Base-by-base conservation (phyloP, 2,888 invertebrate species). In the Nineta flava region DNA sequence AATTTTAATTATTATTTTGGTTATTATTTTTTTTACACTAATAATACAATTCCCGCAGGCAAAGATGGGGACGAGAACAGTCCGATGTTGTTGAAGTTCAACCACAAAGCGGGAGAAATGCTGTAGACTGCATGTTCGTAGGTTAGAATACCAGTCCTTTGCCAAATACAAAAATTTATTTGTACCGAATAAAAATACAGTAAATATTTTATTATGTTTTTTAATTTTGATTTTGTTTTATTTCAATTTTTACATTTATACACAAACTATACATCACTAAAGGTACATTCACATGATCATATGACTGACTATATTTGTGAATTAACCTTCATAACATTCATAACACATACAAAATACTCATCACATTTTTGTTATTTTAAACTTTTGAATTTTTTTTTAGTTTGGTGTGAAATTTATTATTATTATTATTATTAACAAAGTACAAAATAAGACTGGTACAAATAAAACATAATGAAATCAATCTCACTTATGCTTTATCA, bases 111-210 rank as follows among this genome's bases (percentile, higher is more conserved):
- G 44, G 44, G 21, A 19, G 44, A 44, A 44, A 44, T 44, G 44
- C 44, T 44, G 44, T 44, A 44, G 26, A 44, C 44, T 44, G 44
- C 44, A 44, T 44, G 44, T 44, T 21, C 44, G 26, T 44, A 44
- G 44, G 44, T 44, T 44, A 44, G 44, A 43, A 12, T 17, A 44
- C 44, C 21, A 38, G 38, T 38, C 38, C 38, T 38, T 38, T 38
- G 38, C 38, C 38, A 13, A 26, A 38, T 38, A 15, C 38, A 38
- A 38, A 38, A 6, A 5, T 38, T 38, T 38, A 38, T 38, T 38
- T 38, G 38, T 38, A 38, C 38, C 38, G 38, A 38, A 38, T 26
- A 3, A 26, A 38, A 38, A 13, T 38, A 15, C 38, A 38, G 38
- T 38, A 38, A 38, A 38, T 38, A 38, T 9, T 38, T 38, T 38